Evolutionary conservation across 2,888 invertebrate genomes (phyloP), one percentile per base, ranked within the genome.

Genomic region (Macrosiphum euphorbiae): DNA sequence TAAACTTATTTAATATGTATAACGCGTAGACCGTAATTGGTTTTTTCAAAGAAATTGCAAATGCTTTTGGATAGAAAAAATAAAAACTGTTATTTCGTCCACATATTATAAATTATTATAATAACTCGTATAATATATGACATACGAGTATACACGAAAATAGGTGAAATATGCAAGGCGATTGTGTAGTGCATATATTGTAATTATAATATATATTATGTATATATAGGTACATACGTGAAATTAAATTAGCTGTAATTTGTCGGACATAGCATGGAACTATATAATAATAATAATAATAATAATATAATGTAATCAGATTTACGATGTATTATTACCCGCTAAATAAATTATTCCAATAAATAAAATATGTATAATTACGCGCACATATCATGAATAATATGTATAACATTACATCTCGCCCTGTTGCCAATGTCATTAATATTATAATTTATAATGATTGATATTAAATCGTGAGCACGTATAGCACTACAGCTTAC

Each of bases 291-390:
- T 67, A 67, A 67, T 47, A 47, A 47, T 67, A 67, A 67, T 78
- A 78, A 78, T 78, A 78, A 35, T 35, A 20, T 78, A 52, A n/a
- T 50, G n/a, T 88, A 88, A 88, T 88, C 87, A 88, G 24, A 88
- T 88, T 52, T 47, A 88, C 87, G 87, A 88, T n/a, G 87, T 35
- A 88, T 88, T 78, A 78, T 78, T 78, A 78, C 78, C 35, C 24
- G 52, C 87, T 10, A 88, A 87, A 52, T 87, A n/a, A 52, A 20
- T 52, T 50, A 87, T 50, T n/a, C 50, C 50, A 35, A n/a, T 52
- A 35, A 35, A 52, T 35, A 88, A 52, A 88, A 78, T 78, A 52
- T 88, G 52, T 52, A 24, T 52, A 88, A 88, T 88, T 52, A 52
- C 52, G 88, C 24, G 86, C n/a, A 47, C 47, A 47, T 16, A 86